Evolutionary conservation across 1,140 invertebrate genomes (phyloP).

Genomic region (Rhopalosiphum padi): DNA sequence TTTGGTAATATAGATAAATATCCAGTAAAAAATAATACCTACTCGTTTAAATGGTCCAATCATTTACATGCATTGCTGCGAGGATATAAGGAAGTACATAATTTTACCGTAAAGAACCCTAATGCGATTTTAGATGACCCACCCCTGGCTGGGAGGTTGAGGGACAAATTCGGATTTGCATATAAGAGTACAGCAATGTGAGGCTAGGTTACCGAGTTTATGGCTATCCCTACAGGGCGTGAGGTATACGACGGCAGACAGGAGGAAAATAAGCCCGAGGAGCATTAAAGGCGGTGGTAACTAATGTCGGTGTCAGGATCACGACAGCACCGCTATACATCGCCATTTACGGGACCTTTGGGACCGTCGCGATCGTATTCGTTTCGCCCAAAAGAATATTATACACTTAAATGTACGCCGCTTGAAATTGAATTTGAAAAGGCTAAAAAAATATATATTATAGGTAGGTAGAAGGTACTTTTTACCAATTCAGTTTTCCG

Average conservation of each 20-base stretch:
- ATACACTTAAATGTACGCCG: slow-evolving; percentile 53
- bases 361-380: slow-evolving; percentile 49
- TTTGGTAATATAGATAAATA: neutral
- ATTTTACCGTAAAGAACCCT: slow-evolving; percentile 9
- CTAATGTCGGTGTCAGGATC: slow-evolving; percentile 56
- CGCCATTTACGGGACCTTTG: slow-evolving; percentile 57
- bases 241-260: neutral
- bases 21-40: neutral
- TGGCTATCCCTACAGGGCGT: neutral
- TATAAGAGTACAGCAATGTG: slow-evolving; percentile 10
- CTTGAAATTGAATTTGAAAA: slow-evolving; percentile 54
- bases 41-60: neutral
- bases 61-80: neutral
- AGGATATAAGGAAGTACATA: neutral
- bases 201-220: slow-evolving; percentile 24
- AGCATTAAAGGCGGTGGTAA: slow-evolving; percentile 55
- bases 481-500: slow-evolving; percentile 36
- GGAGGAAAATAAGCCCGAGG: slow-evolving; percentile 45
- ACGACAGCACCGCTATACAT: slow-evolving; percentile 49
- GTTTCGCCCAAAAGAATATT: slow-evolving; percentile 55
- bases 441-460: slow-evolving; percentile 1
- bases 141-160: neutral
- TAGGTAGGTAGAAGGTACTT: neutral
- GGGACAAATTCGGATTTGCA: slow-evolving; percentile 37
- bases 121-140: slow-evolving; percentile 44